These are phyloP conservation scores for Sarcophaga subvicina DNA, from an alignment of 2,888 invertebrate genomes.

Conservation along the genomic window DNA sequence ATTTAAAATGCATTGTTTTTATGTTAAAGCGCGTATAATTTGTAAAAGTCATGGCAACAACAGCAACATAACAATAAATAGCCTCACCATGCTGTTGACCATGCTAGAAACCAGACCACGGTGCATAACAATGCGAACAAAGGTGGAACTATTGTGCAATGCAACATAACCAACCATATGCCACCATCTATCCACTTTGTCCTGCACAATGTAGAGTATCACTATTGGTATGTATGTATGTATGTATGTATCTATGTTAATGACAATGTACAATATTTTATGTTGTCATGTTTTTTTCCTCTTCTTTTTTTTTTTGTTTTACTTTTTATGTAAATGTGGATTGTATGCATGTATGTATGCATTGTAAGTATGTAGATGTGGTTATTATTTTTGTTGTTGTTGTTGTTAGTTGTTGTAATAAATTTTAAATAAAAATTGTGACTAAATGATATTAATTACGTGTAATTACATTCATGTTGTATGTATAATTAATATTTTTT, in stretches of 20 bases:
- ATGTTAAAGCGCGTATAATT: slow-evolving; percentile 19
- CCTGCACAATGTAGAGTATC: not conserved
- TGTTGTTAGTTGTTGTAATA: slow-evolving; percentile 20
- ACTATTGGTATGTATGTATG: not conserved
- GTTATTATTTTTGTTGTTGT: not conserved
- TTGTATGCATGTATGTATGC: not conserved
- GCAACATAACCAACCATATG: not conserved
- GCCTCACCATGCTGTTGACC: too few relatives aligned
- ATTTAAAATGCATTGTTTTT: slow-evolving; percentile 21
- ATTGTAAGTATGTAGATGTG: slow-evolving; percentile 19
- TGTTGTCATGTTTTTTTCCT: not conserved
- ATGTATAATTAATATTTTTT: slow-evolving; percentile 38
- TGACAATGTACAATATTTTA: not conserved
- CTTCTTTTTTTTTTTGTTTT: not conserved
- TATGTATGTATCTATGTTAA: not conserved
- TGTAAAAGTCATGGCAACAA: slow-evolving; percentile 35
- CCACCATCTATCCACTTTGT: too few relatives aligned
- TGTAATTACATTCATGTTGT: slow-evolving; percentile 51
- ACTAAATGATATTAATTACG: slow-evolving; percentile 61
- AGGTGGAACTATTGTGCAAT: slow-evolving; percentile 1
- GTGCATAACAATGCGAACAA: slow-evolving; percentile 13
- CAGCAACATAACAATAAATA: not conserved
- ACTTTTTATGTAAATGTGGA: not conserved
- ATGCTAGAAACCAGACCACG: too few relatives aligned
- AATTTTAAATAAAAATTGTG: slow-evolving; percentile 57